Evolutionary conservation across 2,888 invertebrate species (phyloP), one percentile per base, ranked within the genome.

Genomic region (Cistogaster globosa): DNA sequence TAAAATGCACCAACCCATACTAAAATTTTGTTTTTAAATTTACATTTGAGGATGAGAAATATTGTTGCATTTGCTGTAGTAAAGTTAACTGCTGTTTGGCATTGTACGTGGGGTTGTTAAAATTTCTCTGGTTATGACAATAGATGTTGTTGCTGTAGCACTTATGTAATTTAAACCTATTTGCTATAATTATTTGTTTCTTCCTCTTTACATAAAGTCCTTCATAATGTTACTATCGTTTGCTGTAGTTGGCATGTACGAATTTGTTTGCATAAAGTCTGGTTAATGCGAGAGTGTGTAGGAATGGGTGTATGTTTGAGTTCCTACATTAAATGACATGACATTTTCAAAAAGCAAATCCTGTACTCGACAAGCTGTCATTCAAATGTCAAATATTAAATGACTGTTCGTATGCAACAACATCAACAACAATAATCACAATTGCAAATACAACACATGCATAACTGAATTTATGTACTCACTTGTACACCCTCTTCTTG

Each of bases 311-410:
- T 45, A 22, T 71, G 58, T 60, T 32, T 32, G 6, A 32, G 32
- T 51, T 53, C 53, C 36, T 77, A 60, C 79, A 71, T 76, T 63
- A 75, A 75, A 71, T 83, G 87, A 87, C 84, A 83, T 86, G 85
- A 86, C 85, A 87, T 87, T 86, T 84, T 76, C 83, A 78, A 84
- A 87, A 86, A 85, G 76, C 86, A 86, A 87, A 87, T 87, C 77
- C 89, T 90, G 89, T 76, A 85, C 87, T 87, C 88, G 91, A 89
- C 90, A 91, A 90, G 85, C 88, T 90, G 90, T 91, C 90, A 90
- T 87, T 90, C 90, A 90, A 90, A 88, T 89, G 90, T 91, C 90
- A 90, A 83, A 87, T 84, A 86, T 84, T 84, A 88, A 87, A 87
- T 84, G 85, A 87, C 86, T 85, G 74, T 72, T 79, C 62, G 72